These are phyloP conservation scores for Cololabis saira DNA, from an alignment of 2,113 vertebrate species.

Conservation along the genomic window DNA sequence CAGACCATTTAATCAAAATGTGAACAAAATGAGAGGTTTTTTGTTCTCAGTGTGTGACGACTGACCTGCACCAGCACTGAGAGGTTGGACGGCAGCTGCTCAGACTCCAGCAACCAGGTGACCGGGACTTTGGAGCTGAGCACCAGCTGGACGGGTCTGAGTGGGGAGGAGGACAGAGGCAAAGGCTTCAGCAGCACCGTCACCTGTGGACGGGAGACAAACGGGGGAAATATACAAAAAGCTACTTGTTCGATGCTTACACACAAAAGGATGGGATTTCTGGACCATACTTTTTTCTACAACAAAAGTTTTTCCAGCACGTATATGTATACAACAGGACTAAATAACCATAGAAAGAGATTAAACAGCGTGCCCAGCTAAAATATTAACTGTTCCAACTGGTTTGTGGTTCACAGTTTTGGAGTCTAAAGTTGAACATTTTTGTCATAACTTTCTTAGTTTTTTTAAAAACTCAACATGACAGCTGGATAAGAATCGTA, in stretches of 20 bases:
- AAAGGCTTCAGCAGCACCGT: constrained; percentile 74
- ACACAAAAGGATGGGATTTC: background rate
- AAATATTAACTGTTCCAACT: no score
- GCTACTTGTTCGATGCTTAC: background rate
- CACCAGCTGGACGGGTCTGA: constrained; percentile 68
- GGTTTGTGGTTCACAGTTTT: no score
- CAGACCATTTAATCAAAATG: background rate
- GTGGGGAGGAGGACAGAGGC: constrained; percentile 29
- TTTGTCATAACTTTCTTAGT: no score
- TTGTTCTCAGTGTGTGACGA: background rate
- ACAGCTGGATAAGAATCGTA: no score
- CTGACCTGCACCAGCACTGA: constrained; percentile 76
- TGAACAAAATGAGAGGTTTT: background rate
- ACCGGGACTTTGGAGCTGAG: constrained; percentile 75
- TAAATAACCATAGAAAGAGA: no score
- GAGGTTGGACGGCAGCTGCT: constrained; percentile 61
- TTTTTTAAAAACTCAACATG: no score
- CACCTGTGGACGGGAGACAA: constrained; percentile 62
- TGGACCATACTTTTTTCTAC: no score
- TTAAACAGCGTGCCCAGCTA: no score
- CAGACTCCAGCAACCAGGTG: constrained; percentile 72
- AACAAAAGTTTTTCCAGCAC: no score
- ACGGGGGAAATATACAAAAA: background rate
- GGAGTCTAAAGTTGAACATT: no score
- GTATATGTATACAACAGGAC: no score